phyloP scores from a whole-genome alignment of 2,888 invertebrate genomes.

The Xylocampa areola region DNA sequence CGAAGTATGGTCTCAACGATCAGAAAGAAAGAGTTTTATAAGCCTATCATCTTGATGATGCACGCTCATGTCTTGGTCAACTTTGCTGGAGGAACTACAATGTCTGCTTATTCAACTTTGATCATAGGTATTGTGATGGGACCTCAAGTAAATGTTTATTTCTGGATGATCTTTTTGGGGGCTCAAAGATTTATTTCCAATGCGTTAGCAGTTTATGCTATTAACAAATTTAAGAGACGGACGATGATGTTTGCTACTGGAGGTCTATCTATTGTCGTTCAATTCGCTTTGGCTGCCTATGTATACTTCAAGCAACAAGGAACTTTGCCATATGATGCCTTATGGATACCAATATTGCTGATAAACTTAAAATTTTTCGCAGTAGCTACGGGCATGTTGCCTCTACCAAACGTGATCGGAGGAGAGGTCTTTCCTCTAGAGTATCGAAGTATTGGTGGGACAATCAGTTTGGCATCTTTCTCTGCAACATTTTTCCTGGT shows the following conservation, averaged over 20 bases:
- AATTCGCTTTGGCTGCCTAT: constrained; percentile 85
- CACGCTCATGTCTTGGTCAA: constrained; percentile 90
- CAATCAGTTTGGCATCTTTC: constrained; percentile 88
- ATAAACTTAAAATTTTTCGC: constrained; percentile 88
- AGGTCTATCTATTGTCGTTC: constrained; percentile 85
- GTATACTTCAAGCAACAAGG: constrained; percentile 69
- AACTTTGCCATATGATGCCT: constrained; percentile 63
- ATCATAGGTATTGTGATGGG: constrained; percentile 89
- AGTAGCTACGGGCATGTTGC: constrained; percentile 89
- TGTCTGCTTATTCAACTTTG: constrained; percentile 91
- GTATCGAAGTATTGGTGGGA: constrained; percentile 90
- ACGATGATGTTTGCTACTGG: constrained; percentile 90
- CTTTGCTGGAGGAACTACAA: constrained; percentile 91
- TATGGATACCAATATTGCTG: constrained; percentile 82
- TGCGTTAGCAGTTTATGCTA: constrained; percentile 88
- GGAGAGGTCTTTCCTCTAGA: constrained; percentile 92
- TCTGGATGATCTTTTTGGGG: constrained; percentile 91
- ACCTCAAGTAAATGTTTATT: constrained; percentile 87
- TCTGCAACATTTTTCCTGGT: constrained; percentile 90
- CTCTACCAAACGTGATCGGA: constrained; percentile 92
- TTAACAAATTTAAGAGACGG: constrained; percentile 89
- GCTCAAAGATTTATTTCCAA: constrained; percentile 89
- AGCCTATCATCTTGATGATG: constrained; percentile 89
- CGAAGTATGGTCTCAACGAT: constrained; percentile 56
- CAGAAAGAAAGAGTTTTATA: constrained; percentile 84